These are phyloP conservation scores for Campylomormyrus numenius DNA, from an alignment of 2,113 vertebrate genomes.

Conservation along the genomic window DNA sequence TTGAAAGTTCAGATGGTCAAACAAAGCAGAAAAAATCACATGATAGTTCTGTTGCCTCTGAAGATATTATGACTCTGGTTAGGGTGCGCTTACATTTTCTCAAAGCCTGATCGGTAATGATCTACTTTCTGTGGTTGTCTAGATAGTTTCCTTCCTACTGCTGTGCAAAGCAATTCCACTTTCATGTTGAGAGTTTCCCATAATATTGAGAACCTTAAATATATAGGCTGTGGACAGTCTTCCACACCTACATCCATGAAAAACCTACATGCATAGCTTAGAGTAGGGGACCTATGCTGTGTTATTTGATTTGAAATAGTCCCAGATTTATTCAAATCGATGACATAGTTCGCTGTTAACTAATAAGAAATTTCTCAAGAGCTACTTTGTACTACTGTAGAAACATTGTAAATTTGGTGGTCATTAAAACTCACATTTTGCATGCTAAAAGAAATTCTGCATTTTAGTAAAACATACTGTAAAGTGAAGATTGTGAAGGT, in stretches of 20 bases:
- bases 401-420: neutral
- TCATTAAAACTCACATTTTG: neutral
- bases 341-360: neutral
- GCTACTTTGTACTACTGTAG: neutral
- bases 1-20: neutral
- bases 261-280: neutral
- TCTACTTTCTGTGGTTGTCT: neutral
- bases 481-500: neutral
- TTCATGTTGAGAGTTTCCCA: neutral
- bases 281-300: neutral
- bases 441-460: neutral
- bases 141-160: neutral
- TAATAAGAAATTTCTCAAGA: neutral
- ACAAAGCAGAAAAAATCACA: neutral
- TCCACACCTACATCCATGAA: neutral
- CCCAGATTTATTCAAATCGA: neutral
- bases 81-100: neutral
- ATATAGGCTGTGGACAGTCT: neutral
- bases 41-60: neutral
- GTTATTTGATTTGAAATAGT: neutral
- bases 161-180: neutral
- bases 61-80: neutral
- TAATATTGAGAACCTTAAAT: neutral
- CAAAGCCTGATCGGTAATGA: neutral
- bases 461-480: neutral